A percentile compares a stretch with the other conserved stretches of the same genome.
Conservation (phyloP, 2,888 invertebrate genomes). For the Hirtodrosophila histrioides region DNA sequence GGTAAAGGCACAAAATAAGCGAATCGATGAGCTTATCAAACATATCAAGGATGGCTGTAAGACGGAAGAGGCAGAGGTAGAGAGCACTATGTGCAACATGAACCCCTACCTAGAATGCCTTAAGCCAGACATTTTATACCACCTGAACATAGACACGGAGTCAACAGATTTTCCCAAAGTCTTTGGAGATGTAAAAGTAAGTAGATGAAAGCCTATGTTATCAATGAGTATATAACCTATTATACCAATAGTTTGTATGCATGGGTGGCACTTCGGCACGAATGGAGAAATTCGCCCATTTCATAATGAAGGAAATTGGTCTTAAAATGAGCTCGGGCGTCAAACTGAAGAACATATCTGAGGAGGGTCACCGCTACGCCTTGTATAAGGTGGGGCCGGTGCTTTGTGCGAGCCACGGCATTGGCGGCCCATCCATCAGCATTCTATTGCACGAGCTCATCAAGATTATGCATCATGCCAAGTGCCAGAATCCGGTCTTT, state of each 20-base stretch:
- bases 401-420: conserved; percentile 89
- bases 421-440: conserved; percentile 97
- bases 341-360: conserved; percentile 92
- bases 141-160: conserved; percentile 92
- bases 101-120: conserved; percentile 93
- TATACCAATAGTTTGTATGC: conserved; percentile 91
- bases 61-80: not conserved
- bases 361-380: conserved; percentile 94
- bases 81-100: conserved; percentile 16
- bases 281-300: conserved; percentile 95
- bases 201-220: conserved; percentile 25
- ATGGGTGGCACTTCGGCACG: conserved; percentile 97
- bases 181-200: conserved; percentile 97
- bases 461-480: conserved; percentile 96
- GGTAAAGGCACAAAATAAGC: conserved; percentile 52
- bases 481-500: conserved; percentile 92
- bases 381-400: conserved; percentile 92
- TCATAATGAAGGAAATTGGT: conserved; percentile 93
- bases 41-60: conserved; percentile 41
- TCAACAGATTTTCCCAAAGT: conserved; percentile 94
- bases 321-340: conserved; percentile 94
- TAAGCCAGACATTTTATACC: conserved; percentile 95
- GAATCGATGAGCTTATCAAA: conserved; percentile 44
- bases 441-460: conserved; percentile 97
- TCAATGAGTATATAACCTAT: not conserved